A percentile compares a stretch with the other conserved stretches of the same genome.
These are phyloP conservation scores for Musca vetustissima DNA, from an alignment of 1,140 invertebrate species.

Conservation along the genomic window DNA sequence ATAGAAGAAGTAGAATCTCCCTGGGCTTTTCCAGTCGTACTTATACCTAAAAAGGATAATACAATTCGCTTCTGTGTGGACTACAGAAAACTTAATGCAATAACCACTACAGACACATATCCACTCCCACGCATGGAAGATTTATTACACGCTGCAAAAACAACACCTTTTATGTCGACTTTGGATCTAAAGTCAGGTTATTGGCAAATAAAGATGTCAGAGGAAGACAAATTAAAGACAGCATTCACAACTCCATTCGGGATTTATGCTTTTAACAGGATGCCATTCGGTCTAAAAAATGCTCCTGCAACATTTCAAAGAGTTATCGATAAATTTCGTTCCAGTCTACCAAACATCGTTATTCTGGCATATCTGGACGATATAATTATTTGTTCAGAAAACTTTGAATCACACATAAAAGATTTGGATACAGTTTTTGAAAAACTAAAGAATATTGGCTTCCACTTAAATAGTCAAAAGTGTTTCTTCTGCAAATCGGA, in stretches of 20 bases:
- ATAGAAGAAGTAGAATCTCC: conserved; percentile 54
- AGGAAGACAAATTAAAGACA: conserved; percentile 22
- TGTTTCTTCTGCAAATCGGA: conserved; percentile 11
- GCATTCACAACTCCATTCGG: conserved; percentile 17
- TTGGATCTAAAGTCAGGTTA: conserved; percentile 53
- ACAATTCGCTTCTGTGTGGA: conserved; percentile 33
- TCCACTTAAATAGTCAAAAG: conserved; percentile 18
- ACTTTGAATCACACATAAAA: conserved; percentile 28
- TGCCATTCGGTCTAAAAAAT: conserved; percentile 26
- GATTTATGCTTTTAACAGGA: conserved; percentile 19
- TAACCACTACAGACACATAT: conserved; percentile 47
- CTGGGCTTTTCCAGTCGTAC: conserved; percentile 49
- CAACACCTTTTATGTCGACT: conserved; percentile 43
- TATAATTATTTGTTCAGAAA: conserved; percentile 40
- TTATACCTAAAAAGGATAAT: conserved; percentile 36
- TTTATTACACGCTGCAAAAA: conserved; percentile 47
- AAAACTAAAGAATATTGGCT: conserved; percentile 3
- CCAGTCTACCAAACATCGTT: too few species aligned
- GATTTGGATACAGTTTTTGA: conserved; percentile 30
- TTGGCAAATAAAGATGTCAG: conserved; percentile 30
- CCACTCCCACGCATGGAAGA: conserved; percentile 57
- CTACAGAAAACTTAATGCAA: conserved; percentile 40
- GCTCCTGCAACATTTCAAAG: conserved; percentile 24
- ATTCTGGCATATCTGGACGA: conserved; percentile 52
- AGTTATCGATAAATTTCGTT: conserved; percentile 10